These are phyloP conservation scores for Galeopsomyia nigrocyanea DNA, from an alignment of 2,888 invertebrate species.

Conservation along the genomic window DNA sequence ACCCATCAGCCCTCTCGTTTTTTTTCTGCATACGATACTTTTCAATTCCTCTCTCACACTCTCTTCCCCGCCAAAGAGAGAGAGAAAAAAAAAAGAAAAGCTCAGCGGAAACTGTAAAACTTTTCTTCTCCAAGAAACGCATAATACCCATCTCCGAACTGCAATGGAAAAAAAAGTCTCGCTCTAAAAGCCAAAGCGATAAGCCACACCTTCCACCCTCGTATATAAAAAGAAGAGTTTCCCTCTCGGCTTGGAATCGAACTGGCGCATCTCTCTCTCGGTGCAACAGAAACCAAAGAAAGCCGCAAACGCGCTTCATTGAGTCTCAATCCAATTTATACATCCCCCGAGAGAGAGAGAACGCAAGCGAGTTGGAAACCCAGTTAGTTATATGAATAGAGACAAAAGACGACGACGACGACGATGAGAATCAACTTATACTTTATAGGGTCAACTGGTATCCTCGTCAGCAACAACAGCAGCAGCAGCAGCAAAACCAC, in stretches of 20 bases:
- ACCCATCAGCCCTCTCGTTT: too few relatives aligned
- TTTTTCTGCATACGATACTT: too few relatives aligned
- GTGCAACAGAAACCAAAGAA: not conserved
- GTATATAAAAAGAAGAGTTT: not conserved
- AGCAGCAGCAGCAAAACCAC: constrained; percentile 20
- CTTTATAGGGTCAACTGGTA: too few relatives aligned
- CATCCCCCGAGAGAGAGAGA: too few relatives aligned
- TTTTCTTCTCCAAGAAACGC: constrained; percentile 39
- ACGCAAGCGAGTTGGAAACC: not conserved
- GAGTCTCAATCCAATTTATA: constrained; percentile 32
- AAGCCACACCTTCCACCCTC: not conserved
- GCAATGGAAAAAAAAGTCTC: constrained; percentile 20
- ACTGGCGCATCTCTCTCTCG: not conserved
- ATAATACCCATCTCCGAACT: constrained; percentile 55
- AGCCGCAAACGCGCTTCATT: constrained; percentile 16
- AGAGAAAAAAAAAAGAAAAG: too few relatives aligned
- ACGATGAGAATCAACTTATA: too few relatives aligned
- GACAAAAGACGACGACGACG: too few relatives aligned
- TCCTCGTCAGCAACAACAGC: constrained; percentile 32
- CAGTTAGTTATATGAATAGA: not conserved
- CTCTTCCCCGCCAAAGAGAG: too few relatives aligned
- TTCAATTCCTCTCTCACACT: too few relatives aligned
- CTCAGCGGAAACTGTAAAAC: too few relatives aligned
- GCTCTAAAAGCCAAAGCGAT: too few relatives aligned
- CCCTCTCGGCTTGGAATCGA: not conserved